Evolutionary conservation across 1,140 invertebrate species (phyloP), one percentile per base, ranked within the genome.

Genomic region (Apis laboriosa): DNA sequence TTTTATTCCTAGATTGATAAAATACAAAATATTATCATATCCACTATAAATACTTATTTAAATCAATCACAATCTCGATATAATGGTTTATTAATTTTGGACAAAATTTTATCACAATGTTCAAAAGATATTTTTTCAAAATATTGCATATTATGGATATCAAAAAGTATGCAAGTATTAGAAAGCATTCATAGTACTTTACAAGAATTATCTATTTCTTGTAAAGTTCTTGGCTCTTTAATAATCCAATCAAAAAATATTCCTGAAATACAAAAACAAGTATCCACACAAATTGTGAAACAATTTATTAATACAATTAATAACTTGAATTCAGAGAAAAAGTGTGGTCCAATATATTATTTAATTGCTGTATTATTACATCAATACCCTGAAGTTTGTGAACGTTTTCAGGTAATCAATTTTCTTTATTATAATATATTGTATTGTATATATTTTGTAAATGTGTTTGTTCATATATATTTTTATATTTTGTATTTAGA

Each of bases 251-350:
- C 82, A 17, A 93, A 92, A 75, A 76, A 89, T 49, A 88, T 93
- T 17, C 76, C 90, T 0, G 93, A 93, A 60, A 28, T 93, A 56
- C 91, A 91, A 0, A 93, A 93, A 80, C 86, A 91, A 49, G 80
- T 94, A 51, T 93, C 93, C 0, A 88, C 91, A 86, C 92, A 93
- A 84, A 89, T 87, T 79, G 85, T 94, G 0, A 94, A 93, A 74
- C 90, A 91, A 53, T 49, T 93, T 1, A n/a, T 93, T 24, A 84
- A 84, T 60, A 49, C 81, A 8, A 82, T 92, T 21, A 73, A 53
- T 2, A 90, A 89, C 73, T 85, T 91, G 19, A 72, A 86, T 15
- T 1, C 7, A 17, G 51, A 87, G 0, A 90, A 61, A 67, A 85
- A 64, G 51, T 86, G 74, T 73, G 86, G 89, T 1, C 90, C 89